Percentiles rank a stretch among this genome's conserved stretches.
Conservation (phyloP, 2,797 vertebrate genomes). For the Myotis vivesi region DNA sequence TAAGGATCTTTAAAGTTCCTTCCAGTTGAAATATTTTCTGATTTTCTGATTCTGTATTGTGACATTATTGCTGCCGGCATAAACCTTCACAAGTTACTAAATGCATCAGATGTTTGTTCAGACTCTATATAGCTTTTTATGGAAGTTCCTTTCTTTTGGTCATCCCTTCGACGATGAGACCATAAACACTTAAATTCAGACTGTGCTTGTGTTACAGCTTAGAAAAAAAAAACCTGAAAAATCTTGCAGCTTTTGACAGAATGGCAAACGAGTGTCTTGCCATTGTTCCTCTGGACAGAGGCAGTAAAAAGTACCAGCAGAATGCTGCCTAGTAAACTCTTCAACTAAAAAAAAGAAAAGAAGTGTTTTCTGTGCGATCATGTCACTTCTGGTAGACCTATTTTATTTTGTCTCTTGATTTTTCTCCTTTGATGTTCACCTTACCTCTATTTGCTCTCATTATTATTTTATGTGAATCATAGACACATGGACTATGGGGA, state of each 20-base stretch:
- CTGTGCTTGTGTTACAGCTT: not conserved
- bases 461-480: constrained; percentile 79
- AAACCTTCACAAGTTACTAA: constrained; percentile 30
- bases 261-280: not conserved
- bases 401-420: constrained; percentile 63
- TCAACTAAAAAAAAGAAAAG: not conserved
- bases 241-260: not conserved
- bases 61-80: not conserved
- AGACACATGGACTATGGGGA: constrained; percentile 60
- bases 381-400: constrained; percentile 20
- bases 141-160: not conserved
- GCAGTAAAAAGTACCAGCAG: not conserved
- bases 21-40: not conserved
- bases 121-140: not conserved
- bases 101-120: not conserved
- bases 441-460: constrained; percentile 76
- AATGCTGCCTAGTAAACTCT: not conserved
- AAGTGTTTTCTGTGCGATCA: not conserved
- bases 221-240: not conserved
- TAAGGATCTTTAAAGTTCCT: not conserved
- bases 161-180: not conserved
- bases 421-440: constrained; percentile 55
- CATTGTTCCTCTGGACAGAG: not conserved
- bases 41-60: not conserved
- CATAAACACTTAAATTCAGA: not conserved